phyloP scores from a whole-genome alignment of 2,113 vertebrate species.

The Nothoprocta perdicaria region DNA sequence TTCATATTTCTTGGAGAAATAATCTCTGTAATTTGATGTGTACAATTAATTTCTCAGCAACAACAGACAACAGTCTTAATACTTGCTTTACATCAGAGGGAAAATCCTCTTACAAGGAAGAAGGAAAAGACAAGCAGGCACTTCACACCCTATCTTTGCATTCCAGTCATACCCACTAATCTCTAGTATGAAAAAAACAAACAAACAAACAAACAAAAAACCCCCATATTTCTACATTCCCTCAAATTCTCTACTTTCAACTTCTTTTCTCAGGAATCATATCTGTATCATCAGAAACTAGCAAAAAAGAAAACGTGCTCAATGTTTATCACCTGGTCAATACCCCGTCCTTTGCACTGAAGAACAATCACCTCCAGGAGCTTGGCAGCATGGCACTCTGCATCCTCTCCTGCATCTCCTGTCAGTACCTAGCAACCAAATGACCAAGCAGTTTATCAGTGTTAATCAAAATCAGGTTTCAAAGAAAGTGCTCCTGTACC shows the following conservation, averaged over 20 bases:
- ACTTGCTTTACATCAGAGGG: background rate
- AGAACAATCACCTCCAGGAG: constrained; percentile 95
- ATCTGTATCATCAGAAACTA: background rate
- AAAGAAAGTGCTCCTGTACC: background rate
- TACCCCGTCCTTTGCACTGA: constrained; percentile 92
- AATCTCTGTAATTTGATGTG: background rate
- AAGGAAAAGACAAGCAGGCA: background rate
- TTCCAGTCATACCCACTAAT: background rate
- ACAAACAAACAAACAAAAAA: background rate
- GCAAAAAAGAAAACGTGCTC: background rate
- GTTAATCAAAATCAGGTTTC: background rate
- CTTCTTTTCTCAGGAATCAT: background rate
- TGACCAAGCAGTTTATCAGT: background rate
- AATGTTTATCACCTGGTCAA: constrained; percentile 88
- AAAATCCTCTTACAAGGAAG: background rate
- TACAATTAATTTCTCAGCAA: background rate
- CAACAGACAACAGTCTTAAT: background rate
- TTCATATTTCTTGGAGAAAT: background rate
- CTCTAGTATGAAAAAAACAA: background rate
- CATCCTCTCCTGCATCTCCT: constrained; percentile 92
- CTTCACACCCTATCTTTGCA: background rate
- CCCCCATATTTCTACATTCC: background rate
- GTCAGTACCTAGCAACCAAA: constrained; percentile 84
- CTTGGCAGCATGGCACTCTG: constrained; percentile 96
- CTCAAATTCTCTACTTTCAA: background rate